Evolutionary conservation across 2,797 vertebrate genomes (phyloP).

Genomic region (Knipowitschia caucasica): DNA sequence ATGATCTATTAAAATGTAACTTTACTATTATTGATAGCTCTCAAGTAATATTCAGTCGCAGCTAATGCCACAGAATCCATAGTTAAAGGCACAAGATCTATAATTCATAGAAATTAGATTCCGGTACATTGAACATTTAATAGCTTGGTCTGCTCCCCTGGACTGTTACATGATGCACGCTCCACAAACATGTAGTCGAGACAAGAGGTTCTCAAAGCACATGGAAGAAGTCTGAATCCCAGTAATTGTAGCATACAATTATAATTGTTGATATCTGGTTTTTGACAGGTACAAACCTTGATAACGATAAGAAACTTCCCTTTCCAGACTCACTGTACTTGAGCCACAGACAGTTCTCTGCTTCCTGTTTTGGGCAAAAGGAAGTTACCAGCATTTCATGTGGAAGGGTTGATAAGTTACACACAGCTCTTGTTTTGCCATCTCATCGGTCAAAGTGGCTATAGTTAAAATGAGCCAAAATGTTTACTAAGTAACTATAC

Average conservation of each 20-base stretch:
- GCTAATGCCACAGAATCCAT: too few relatives aligned
- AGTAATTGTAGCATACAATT: not conserved
- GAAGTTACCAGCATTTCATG: constrained; percentile 20
- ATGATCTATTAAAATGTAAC: too few relatives aligned
- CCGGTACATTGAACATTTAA: not conserved
- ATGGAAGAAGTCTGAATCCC: not conserved
- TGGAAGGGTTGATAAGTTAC: constrained; percentile 32
- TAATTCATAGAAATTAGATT: not conserved
- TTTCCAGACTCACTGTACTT: constrained; percentile 2
- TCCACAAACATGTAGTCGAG: not conserved
- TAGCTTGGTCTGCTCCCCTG: not conserved
- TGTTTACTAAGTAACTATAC: too few relatives aligned
- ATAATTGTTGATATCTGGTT: not conserved
- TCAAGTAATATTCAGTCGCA: too few relatives aligned
- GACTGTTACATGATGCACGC: not conserved
- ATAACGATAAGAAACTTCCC: too few relatives aligned
- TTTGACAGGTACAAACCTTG: not conserved
- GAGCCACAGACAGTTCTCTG: not conserved
- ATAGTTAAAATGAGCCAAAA: too few relatives aligned
- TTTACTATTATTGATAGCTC: too few relatives aligned
- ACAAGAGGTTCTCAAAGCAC: not conserved
- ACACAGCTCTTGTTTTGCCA: not conserved
- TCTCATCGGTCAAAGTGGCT: too few relatives aligned
- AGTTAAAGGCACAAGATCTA: too few relatives aligned
- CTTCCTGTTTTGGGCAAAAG: constrained; percentile 30